A percentile compares a stretch with the other conserved stretches of the same genome.
These are phyloP conservation scores for Temnopleurus reevesii DNA, from an alignment of 53 echinoderm and acorn worm species.

Conservation along the genomic window DNA sequence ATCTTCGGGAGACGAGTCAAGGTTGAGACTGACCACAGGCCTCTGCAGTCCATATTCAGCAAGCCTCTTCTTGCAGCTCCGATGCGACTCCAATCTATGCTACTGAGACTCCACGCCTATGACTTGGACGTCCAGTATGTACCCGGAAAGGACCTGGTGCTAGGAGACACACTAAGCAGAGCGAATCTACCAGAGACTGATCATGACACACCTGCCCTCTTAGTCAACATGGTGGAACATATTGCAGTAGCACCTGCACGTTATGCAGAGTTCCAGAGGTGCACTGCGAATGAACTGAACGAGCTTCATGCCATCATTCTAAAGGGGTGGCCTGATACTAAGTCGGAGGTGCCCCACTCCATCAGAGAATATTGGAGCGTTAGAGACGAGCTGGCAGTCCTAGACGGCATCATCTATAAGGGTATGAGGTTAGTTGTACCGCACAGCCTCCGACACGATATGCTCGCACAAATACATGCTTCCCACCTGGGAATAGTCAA, in stretches of 20 bases:
- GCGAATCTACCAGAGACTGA: conserved; percentile 54
- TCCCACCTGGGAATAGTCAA: conserved; percentile 64
- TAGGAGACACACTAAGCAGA: conserved; percentile 55
- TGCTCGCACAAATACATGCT: conserved; percentile 57
- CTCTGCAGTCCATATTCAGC: conserved; percentile 42
- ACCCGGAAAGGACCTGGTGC: conserved; percentile 16
- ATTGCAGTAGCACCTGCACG: conserved; percentile 58
- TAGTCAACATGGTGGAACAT: conserved; percentile 65
- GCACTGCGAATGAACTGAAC: conserved; percentile 63
- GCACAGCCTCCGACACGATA: conserved; percentile 59
- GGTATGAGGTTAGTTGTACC: conserved; percentile 74
- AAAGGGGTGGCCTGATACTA: conserved; percentile 79
- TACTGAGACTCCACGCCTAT: conserved; percentile 62
- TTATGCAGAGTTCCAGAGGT: conserved; percentile 53
- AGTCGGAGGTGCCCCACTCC: conserved; percentile 52
- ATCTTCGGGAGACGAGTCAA: conserved; percentile 44
- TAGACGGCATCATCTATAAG: conserved; percentile 69
- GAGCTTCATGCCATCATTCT: conserved; percentile 61
- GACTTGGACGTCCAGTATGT: conserved; percentile 44
- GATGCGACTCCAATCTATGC: conserved; percentile 65
- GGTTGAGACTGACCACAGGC: conserved; percentile 63
- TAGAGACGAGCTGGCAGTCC: conserved; percentile 67
- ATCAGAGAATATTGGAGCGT: conserved; percentile 65
- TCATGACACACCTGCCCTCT: conserved; percentile 44
- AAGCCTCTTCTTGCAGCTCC: conserved; percentile 61